Evolutionary conservation across 2,888 invertebrate species (phyloP).

Genomic region (Orthosia gothica): DNA sequence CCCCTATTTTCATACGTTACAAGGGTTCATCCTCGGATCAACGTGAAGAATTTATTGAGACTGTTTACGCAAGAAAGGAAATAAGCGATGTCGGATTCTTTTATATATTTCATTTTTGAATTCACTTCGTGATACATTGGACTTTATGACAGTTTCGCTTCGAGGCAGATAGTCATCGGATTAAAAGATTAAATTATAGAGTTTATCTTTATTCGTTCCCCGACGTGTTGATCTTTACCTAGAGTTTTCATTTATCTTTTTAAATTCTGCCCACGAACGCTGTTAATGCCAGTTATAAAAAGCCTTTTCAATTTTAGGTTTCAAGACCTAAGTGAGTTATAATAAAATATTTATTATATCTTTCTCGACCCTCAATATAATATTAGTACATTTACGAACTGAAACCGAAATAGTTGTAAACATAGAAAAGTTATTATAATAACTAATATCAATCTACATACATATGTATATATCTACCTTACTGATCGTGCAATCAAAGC

Average conservation of each 20-base stretch:
- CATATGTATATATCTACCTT: conserved; percentile 66
- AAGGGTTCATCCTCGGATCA: conserved; percentile 85
- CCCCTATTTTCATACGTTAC: conserved; percentile 86
- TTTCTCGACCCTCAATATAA: conserved; percentile 9
- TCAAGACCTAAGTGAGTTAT: not conserved
- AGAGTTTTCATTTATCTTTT: conserved; percentile 9
- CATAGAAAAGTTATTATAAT: conserved; percentile 49
- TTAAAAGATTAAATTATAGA: conserved; percentile 16
- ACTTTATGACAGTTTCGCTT: conserved; percentile 37
- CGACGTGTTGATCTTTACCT: conserved; percentile 12
- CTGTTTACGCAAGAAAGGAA: conserved; percentile 80
- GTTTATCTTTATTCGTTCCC: conserved; percentile 5
- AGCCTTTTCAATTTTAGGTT: conserved; percentile 5
- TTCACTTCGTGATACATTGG: conserved; percentile 54
- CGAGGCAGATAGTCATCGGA: conserved; percentile 15
- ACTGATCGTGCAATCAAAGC: conserved; percentile 80
- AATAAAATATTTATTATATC: conserved; percentile 17
- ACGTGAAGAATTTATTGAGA: conserved; percentile 86
- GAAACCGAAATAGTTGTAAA: conserved; percentile 29
- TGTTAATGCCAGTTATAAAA: conserved; percentile 1
- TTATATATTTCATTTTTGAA: conserved; percentile 64
- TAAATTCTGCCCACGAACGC: conserved; percentile 3
- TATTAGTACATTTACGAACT: conserved; percentile 4
- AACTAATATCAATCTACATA: conserved; percentile 64
- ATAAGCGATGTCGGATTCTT: conserved; percentile 69